phyloP scores from a whole-genome alignment of 2,888 invertebrate genomes.

The Leptinotarsa tumamoca region DNA sequence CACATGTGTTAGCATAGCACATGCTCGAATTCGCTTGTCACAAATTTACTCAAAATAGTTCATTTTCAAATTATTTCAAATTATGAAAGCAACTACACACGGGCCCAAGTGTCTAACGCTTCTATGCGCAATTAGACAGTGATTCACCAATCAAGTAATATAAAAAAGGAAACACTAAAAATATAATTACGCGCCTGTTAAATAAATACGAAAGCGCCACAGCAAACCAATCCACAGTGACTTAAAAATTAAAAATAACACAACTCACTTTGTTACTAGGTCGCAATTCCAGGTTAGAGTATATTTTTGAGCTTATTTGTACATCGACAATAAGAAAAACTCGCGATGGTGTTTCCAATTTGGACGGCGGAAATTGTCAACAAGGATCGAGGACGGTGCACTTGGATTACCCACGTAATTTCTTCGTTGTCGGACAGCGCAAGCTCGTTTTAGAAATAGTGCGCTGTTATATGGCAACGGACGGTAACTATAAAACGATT shows the following conservation, averaged over 20 bases:
- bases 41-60: no score
- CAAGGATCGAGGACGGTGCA: conserved; percentile 20
- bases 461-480: background rate
- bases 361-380: conserved; percentile 24
- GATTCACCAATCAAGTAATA: no score
- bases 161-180: no score
- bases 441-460: conserved; percentile 17
- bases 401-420: conserved; percentile 38
- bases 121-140: no score
- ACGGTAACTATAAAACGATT: background rate
- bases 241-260: conserved; percentile 25
- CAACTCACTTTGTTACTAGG: conserved; percentile 32
- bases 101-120: no score
- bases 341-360: conserved; percentile 10
- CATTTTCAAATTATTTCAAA: no score
- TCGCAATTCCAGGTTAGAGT: conserved; percentile 22
- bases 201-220: background rate
- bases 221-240: conserved; percentile 8
- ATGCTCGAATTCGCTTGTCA: no score
- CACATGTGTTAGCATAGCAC: no score
- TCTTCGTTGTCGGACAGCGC: conserved; percentile 29
- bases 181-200: no score
- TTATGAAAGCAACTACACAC: no score
- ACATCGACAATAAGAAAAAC: background rate
- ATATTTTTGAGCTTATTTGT: background rate